Evolutionary conservation across 1,140 invertebrate genomes (phyloP), one percentile per base, ranked within the genome.

Genomic region (Anoplolepis gracilipes): DNA sequence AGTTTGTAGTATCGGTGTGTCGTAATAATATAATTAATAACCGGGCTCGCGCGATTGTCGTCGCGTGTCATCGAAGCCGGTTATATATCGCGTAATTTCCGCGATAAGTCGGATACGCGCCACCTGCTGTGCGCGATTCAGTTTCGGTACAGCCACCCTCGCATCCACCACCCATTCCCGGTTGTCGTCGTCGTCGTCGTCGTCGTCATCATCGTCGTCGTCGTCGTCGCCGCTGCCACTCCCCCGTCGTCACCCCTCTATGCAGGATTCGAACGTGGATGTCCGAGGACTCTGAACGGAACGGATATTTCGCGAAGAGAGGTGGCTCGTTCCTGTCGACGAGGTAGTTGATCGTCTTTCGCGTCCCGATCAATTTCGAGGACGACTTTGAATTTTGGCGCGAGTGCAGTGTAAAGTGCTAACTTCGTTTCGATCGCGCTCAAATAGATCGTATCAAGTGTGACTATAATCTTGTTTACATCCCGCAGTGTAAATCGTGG

Each of bases 71-170:
- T n/a, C 25, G 42, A 19, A 42, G 10, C 39, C 39, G 10, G 39
- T 42, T 42, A 2, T 42, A 42, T 42, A 2, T 42, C 81, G 72
- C 33, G 30, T 19, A 57, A 19, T 49, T 19, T 73, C 57, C 81
- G 72, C 10, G 46, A 84, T 49, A 75, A 76, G 11, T 84, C 72
- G 55, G 81, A 79, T 72, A 82, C 78, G 49, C 78, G 78, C 67
- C 67, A 82, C 78, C 67, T 82, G 65, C 78, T 59, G 65, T 81
- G 77, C 16, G 69, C 65, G 55, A 73, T 33, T 33, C 42, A 5
- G 4, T 16, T 49, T 49, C 46, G 42, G 30, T 82, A n/a, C 55
- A 49, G 69, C 61, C 72, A 72, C 65, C 81, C 72, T 84, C 81
- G 39, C 42, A 49, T 49, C 46, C 46, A 69, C 64, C 64, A 70